phyloP scores from a whole-genome alignment of 2,888 invertebrate species.

The Listrodromus nycthemerus region DNA sequence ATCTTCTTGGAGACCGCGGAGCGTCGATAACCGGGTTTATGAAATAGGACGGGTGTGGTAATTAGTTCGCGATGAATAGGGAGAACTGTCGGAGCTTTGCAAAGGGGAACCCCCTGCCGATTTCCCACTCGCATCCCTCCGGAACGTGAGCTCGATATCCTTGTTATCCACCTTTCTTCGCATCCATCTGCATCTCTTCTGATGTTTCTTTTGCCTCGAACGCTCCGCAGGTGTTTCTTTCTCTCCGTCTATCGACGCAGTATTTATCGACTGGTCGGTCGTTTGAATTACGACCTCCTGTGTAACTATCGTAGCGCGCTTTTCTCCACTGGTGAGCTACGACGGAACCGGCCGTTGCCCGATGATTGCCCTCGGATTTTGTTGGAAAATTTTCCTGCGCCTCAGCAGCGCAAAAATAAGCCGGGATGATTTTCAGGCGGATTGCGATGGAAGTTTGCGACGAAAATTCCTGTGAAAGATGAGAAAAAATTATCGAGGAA shows the following conservation, averaged over 20 bases:
- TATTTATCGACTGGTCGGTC: slow-evolving; percentile 63
- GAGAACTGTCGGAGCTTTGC: slow-evolving; percentile 5
- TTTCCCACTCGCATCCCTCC: not conserved
- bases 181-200: slow-evolving; percentile 5
- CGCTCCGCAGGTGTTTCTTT: not conserved
- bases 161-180: slow-evolving; percentile 16
- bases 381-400: slow-evolving; percentile 30
- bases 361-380: slow-evolving; percentile 33
- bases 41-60: slow-evolving; percentile 67
- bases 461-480: not conserved
- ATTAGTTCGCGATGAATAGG: slow-evolving; percentile 67
- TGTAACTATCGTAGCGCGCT: slow-evolving; percentile 3
- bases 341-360: slow-evolving; percentile 14
- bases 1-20: slow-evolving; percentile 13
- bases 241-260: slow-evolving; percentile 24
- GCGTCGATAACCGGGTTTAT: slow-evolving; percentile 30
- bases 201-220: not conserved
- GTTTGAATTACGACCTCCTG: slow-evolving; percentile 64
- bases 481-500: not conserved
- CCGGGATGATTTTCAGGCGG: not conserved
- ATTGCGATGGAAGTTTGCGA: not conserved
- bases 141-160: not conserved
- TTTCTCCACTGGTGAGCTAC: slow-evolving; percentile 1
- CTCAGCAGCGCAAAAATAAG: not conserved
- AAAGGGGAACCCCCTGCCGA: slow-evolving; percentile 4